Evolutionary conservation across 2,888 invertebrate genomes (phyloP).

Genomic region (Athrips mouffetella): DNA sequence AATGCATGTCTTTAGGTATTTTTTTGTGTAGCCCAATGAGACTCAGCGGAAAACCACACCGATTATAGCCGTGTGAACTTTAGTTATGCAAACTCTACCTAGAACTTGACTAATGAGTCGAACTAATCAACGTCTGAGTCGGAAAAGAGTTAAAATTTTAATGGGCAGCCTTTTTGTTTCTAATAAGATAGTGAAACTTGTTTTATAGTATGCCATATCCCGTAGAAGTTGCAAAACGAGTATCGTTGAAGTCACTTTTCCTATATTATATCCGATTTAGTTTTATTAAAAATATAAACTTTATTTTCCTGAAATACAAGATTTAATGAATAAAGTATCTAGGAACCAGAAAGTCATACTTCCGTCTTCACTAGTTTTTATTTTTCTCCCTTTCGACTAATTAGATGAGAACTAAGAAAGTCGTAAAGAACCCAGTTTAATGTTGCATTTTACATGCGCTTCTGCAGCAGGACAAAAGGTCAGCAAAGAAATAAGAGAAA

Average conservation of each 20-base stretch:
- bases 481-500: too few relatives aligned
- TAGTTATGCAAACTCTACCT: neutral
- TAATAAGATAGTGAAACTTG: neutral
- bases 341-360: neutral
- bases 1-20: slow-evolving; percentile 33
- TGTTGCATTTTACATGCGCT: too few relatives aligned
- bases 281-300: slow-evolving; percentile 1
- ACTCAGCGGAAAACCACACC: neutral
- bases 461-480: too few relatives aligned
- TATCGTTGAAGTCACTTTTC: neutral
- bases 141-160: neutral
- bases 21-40: neutral
- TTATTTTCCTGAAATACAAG: neutral
- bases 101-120: neutral
- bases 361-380: neutral
- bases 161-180: neutral
- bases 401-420: too few relatives aligned
- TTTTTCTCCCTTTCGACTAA: too few relatives aligned
- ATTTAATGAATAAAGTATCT: too few relatives aligned
- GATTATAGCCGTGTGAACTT: neutral
- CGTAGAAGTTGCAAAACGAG: slow-evolving; percentile 18
- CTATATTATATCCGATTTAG: neutral
- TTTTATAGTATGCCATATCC: neutral
- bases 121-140: slow-evolving; percentile 5
- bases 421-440: too few relatives aligned